Evolutionary conservation across 2,888 invertebrate genomes (phyloP), one percentile per base, ranked within the genome.

Genomic region (Agonopterix subpropinquella): DNA sequence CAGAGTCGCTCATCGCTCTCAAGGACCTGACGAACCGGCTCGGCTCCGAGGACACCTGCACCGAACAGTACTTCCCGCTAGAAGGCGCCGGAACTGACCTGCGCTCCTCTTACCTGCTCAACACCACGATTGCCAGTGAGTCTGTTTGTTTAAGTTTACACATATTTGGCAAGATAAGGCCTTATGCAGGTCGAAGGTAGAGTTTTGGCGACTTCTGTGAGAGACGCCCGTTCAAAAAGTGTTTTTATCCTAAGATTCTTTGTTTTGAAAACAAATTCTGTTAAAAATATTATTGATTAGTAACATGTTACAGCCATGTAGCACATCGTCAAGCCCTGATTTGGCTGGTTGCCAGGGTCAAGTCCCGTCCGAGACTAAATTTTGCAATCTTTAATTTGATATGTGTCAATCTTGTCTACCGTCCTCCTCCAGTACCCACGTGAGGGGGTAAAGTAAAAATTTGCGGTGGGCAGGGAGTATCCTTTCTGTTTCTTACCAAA

Each of bases 11-110:
- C 61, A 91, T 97, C 4, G 93, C 96, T 0, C 86, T 98, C 44
- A 99, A 99, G 82, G 99, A 99, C 88, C 87, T 99, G 48, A 71
- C 97, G 47, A 98, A 99, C 80, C 90, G 91, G 18, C 87, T 97
- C 36, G 97, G 97, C 36, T 94, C 95, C 11, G 98, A 99, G 77
- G 84, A 89, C 36, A 80, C 96, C 0, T 97, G 95, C 78, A 98
- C 98, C 0, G 99, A 99, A 81, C 95, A 97, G 72, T 91, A 91
- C 62, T 98, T 98, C 88, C 96, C 97, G n/a, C 75, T 89, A 50
- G 91, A 91, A 55, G 95, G 94, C 52, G 90, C 93, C 41, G 95
- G 96, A 49, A 95, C 94, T 42, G 98, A 98, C 80, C 86, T 98
- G 36, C 90, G 99, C 52, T 95, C 97, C 9, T 98, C 94, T 64